Percentiles rank a stretch among this genome's conserved stretches.
Evolutionary conservation across 1,140 invertebrate genomes (phyloP).

Genomic region (Microplitis demolitor): DNA sequence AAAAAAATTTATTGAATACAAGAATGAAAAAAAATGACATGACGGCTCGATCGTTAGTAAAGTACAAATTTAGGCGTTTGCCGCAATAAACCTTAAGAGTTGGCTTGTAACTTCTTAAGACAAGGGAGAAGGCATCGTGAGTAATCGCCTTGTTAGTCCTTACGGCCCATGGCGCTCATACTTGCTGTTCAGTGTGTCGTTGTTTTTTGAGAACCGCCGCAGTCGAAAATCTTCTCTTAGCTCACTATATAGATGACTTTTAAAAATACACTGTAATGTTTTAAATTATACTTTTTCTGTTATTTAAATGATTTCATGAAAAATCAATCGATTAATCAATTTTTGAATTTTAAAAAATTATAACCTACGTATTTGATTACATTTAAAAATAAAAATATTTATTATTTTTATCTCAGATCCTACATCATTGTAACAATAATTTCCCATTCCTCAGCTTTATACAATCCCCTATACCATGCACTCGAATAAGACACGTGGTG

Average conservation of each 20-base stretch:
- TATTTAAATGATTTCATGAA: no score
- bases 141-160: conserved; percentile 62
- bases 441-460: background rate
- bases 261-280: no score
- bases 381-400: background rate
- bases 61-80: conserved; percentile 63
- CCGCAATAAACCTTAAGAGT: conserved; percentile 58
- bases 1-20: background rate
- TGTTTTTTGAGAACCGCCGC: no score
- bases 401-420: background rate
- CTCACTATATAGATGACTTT: background rate
- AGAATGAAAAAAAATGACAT: conserved; percentile 32
- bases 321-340: no score
- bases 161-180: conserved; percentile 56
- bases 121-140: conserved; percentile 48
- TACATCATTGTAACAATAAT: conserved; percentile 18
- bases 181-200: conserved; percentile 35
- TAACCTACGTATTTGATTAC: no score
- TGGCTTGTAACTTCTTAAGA: conserved; percentile 59
- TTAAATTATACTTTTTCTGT: no score
- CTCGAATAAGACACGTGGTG: background rate
- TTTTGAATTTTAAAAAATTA: no score
- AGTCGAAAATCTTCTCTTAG: background rate
- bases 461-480: background rate
- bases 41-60: conserved; percentile 53